Percentiles rank a stretch among this genome's conserved stretches.
phyloP scores from a whole-genome alignment of 1,140 invertebrate genomes.

The Cyclargus thomasi region DNA sequence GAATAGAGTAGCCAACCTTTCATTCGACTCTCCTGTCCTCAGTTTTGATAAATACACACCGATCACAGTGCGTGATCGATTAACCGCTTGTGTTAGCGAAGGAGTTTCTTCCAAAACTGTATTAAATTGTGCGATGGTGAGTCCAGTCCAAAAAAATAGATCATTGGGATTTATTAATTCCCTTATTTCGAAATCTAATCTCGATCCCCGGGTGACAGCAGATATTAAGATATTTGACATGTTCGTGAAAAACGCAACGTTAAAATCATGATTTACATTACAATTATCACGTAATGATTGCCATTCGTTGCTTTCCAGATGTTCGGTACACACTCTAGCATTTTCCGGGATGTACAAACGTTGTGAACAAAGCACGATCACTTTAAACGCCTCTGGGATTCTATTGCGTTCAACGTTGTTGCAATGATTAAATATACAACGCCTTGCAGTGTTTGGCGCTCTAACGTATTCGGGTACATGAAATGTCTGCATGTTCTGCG shows the following conservation, averaged over 20 bases:
- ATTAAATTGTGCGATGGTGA: neutral
- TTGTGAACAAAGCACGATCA: neutral
- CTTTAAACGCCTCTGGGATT: conserved; percentile 2
- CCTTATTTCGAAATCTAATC: neutral
- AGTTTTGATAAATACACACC: conserved; percentile 9
- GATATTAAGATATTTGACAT: neutral
- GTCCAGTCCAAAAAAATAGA: conserved; percentile 8
- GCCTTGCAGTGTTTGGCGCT: conserved; percentile 11
- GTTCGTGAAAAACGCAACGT: neutral
- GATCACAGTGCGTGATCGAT: neutral
- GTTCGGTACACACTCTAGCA: neutral
- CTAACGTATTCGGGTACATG: conserved; percentile 1
- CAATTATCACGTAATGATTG: neutral
- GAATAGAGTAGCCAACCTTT: conserved; percentile 9
- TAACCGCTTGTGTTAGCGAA: neutral
- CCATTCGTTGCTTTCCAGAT: neutral
- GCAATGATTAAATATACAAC: conserved; percentile 15
- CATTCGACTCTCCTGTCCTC: conserved; percentile 6
- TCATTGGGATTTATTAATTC: neutral
- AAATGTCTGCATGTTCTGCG: conserved; percentile 4
- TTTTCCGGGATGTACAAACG: neutral
- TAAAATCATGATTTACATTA: conserved; percentile 2
- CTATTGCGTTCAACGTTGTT: neutral
- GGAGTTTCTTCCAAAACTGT: neutral
- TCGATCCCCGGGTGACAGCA: neutral